Evolutionary conservation across 2,113 vertebrate genomes (phyloP), one percentile per base, ranked within the genome.

Genomic region (Tylochromis polylepis): DNA sequence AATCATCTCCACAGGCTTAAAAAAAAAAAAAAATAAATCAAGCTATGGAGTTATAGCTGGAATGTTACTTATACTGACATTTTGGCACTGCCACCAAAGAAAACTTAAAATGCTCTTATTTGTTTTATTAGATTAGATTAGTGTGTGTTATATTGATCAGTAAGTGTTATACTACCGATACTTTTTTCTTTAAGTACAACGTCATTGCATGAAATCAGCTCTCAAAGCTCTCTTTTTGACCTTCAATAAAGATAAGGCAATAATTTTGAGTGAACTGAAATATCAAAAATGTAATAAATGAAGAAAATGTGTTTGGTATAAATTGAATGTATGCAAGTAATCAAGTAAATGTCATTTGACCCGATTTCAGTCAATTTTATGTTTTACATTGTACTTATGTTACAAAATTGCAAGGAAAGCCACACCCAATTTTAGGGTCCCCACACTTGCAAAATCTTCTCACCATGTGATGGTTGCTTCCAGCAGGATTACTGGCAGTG

Each of bases 331-430:
- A 8, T 65, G 31, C 31, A 65, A 1, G 1, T n/a, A 12, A 65
- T n/a, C 36, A 36, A n/a, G 60, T n/a, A 36, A 36, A 65, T 65
- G 31, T 65, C n/a, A 65, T 65, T 65, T 36, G 31, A n/a, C 59
- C 31, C n/a, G 31, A 36, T 62, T 31, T 65, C 1, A n/a, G n/a
- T 65, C 10, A 0, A 4, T 36, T 0, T 65, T n/a, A 65, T 36
- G 60, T 65, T 36, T 65, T 65, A 65, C 18, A 36, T 36, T 62
- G 31, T 36, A 11, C 5, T 1, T 62, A 62, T 62, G 59, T 62
- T 31, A 62, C 31, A 62, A 62, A 62, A 62, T 36, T 3, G 10
- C 18, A 65, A n/a, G n/a, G n/a, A n/a, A n/a, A n/a, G n/a, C 31
- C 5, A 31, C 31, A 31, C 31, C 3, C 5, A 5, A 31, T 31